Base-by-base conservation (phyloP, 92 coral and sea anemone species). In the Porites cylindrica region DNA sequence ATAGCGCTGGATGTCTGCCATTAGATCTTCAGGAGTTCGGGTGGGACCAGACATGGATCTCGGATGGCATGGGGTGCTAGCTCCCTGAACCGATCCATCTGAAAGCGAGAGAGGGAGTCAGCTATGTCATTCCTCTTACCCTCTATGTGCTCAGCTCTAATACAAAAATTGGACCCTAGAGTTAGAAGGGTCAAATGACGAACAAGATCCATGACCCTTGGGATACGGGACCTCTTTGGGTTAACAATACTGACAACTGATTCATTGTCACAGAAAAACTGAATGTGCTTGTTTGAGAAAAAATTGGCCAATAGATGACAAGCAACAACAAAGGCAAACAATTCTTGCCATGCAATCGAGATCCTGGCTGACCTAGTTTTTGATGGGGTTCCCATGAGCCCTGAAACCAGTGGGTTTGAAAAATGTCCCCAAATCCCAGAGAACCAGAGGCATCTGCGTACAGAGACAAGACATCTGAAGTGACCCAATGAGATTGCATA, bases 361-460 rank as follows among this genome's bases (percentile, higher is more conserved):
- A 92, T 85, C 59, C 88, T 8, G 87, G 91, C 26, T 38, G 63
- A 11, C 85, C 87, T 66, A 93, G 81, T 19, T 78, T 88, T 56
- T 90, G 91, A 32, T 78, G 88, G 58, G 74, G 32, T 84, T 70
- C 82, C 96, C 92, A 93, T 11, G 79, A 60, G 32, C 96, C 93
- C 66, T 84, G 91, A 67, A 93, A 93, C 96, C 96, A 93, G 2
- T 90, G 77, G 43, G 76, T 4, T n/a, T 81, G 80, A 19, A 86
- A 86, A 60, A 77, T 82, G 10, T 84, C 91, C 83, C 95, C 91
- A 72, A 14, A 85, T 51, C 93, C 92, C 3, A 86, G 17, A 4
- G 93, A 72, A 18, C 93, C 95, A 4, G 95, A 85, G 79, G 95
- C 95, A 92, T 92, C 95, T 18, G 95, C 86, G 72, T 80, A 75